These are phyloP conservation scores for Elysia chlorotica DNA, from an alignment of 1,140 invertebrate genomes.

Conservation along the genomic window DNA sequence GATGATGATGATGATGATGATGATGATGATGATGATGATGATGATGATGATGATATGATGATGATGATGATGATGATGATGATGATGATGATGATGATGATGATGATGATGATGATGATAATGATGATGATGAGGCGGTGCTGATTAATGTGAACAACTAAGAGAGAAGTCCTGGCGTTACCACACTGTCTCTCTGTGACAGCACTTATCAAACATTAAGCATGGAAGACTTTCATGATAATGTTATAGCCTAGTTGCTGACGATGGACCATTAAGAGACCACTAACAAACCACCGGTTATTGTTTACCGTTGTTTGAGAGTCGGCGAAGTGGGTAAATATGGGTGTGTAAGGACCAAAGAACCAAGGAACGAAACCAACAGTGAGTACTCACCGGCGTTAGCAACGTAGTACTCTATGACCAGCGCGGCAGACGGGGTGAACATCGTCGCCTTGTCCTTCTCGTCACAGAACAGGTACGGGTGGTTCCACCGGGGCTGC, in stretches of 20 bases:
- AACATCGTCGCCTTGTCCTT: slow-evolving; percentile 52
- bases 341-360: no score
- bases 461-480: slow-evolving; percentile 47
- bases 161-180: no score
- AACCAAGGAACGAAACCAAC: no score
- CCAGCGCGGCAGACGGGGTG: slow-evolving; percentile 46
- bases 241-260: no score
- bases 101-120: background rate
- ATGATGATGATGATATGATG: background rate
- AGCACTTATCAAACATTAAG: no score
- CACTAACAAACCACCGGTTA: no score
- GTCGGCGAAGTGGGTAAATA: no score
- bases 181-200: no score
- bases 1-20: background rate
- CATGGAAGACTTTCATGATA: no score
- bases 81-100: background rate
- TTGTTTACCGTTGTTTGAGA: no score
- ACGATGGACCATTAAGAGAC: no score
- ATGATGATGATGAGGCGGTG: background rate
- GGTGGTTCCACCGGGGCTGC: slow-evolving; percentile 50
- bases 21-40: background rate
- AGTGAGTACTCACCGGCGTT: slow-evolving; percentile 30
- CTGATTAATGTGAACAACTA: no score
- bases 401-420: slow-evolving; percentile 47
- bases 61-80: slow-evolving; percentile 1